phyloP scores from a whole-genome alignment of 2,888 invertebrate genomes.

The Lissocephala sabroskyi region DNA sequence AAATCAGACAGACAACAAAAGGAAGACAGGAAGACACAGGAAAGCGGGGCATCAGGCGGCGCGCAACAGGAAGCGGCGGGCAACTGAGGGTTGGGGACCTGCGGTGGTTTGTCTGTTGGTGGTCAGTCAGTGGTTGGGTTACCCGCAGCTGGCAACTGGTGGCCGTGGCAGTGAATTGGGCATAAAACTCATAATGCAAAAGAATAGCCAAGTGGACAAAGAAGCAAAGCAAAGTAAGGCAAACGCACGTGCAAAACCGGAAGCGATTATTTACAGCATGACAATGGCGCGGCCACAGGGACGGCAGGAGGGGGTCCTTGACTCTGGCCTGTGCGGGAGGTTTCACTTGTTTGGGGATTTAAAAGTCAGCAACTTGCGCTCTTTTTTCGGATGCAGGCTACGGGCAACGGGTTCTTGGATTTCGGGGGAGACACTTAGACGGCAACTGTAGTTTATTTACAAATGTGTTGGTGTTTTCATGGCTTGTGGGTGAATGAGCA shows the following conservation, averaged over 20 bases:
- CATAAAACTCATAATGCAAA: constrained; percentile 43
- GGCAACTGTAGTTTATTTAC: neutral
- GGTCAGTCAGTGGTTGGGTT: constrained; percentile 14
- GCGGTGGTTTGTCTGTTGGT: constrained; percentile 25
- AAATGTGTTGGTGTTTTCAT: constrained; percentile 2
- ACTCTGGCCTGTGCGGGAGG: no score
- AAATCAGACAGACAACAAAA: constrained; percentile 48
- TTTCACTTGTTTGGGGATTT: no score
- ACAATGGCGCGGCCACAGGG: constrained; percentile 14
- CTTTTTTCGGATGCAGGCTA: no score
- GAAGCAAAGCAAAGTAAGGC: constrained; percentile 32
- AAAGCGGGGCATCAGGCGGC: constrained; percentile 30
- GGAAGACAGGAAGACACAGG: constrained; percentile 22
- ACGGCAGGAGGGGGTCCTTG: constrained; percentile 5
- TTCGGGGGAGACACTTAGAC: no score
- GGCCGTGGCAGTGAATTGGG: neutral
- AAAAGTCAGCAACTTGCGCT: no score
- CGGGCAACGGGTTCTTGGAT: no score
- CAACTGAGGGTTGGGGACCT: no score
- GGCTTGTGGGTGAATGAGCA: neutral
- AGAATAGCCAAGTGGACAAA: constrained; percentile 7
- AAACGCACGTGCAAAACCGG: constrained; percentile 63
- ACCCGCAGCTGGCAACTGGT: constrained; percentile 13
- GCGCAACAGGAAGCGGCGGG: constrained; percentile 52
- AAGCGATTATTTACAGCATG: constrained; percentile 57